Evolutionary conservation across 2,888 invertebrate species (phyloP).

Genomic region (Pseudococcus longispinus): DNA sequence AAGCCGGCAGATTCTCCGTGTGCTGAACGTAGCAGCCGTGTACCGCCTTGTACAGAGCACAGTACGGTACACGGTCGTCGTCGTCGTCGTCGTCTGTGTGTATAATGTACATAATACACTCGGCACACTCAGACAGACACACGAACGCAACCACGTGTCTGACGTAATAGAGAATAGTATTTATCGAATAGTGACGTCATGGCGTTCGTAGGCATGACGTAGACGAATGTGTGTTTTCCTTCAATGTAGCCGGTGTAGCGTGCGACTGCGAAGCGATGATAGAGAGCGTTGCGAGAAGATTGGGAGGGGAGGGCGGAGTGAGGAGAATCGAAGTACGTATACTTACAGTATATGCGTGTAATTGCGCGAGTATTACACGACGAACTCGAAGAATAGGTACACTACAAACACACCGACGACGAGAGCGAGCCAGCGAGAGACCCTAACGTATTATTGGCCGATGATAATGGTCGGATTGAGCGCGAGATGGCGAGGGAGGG

Average conservation of each 20-base stretch:
- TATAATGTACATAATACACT: background rate
- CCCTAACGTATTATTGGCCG: background rate
- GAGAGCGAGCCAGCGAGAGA: background rate
- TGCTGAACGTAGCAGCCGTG: background rate
- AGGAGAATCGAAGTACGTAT: background rate
- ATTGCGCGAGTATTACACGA: conserved; percentile 25
- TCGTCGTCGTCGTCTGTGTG: background rate
- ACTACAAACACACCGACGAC: background rate
- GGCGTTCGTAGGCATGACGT: background rate
- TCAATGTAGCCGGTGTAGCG: background rate
- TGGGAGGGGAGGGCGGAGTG: background rate
- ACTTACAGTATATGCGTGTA: background rate
- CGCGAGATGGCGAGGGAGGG: background rate
- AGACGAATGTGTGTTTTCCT: conserved; percentile 13
- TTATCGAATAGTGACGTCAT: conserved; percentile 18
- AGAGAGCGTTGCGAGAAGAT: background rate
- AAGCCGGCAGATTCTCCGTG: background rate
- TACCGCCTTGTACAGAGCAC: too few species aligned
- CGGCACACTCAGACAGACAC: background rate
- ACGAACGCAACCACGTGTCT: conserved; percentile 5
- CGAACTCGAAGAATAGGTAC: background rate
- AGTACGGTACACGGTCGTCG: background rate
- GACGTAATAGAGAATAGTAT: conserved; percentile 13
- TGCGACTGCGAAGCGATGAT: background rate
- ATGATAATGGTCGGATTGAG: background rate